A percentile compares a stretch with the other conserved stretches of the same genome.
phyloP scores from a whole-genome alignment of 2,113 vertebrate genomes.

The Zapornia atra region DNA sequence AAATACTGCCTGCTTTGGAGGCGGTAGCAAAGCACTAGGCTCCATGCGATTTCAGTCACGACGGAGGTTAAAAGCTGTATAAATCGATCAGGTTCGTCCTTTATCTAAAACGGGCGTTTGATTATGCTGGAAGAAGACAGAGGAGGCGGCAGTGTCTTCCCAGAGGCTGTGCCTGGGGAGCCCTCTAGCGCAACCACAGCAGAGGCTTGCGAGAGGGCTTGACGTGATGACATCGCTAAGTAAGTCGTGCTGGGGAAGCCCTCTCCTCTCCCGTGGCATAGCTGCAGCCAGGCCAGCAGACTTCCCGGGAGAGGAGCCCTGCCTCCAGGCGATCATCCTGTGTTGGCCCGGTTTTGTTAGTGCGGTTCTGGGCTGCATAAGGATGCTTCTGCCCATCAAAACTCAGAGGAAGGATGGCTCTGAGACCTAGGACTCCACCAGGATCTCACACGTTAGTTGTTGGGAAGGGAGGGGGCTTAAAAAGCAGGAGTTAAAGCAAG shows the following conservation, averaged over 20 bases:
- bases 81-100: not conserved
- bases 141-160: not conserved
- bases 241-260: not conserved
- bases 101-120: not conserved
- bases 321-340: not conserved
- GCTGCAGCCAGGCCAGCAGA: not conserved
- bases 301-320: not conserved
- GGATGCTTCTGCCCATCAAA: not conserved
- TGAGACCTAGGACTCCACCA: not conserved
- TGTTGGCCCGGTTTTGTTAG: not conserved
- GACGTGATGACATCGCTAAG: not conserved
- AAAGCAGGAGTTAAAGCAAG: not conserved
- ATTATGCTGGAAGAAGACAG: not conserved
- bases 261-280: not conserved
- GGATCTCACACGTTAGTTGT: not conserved
- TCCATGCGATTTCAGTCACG: accelerated
- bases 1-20: not conserved
- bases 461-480: not conserved
- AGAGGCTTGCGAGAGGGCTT: not conserved
- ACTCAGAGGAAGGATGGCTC: not conserved
- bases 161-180: not conserved
- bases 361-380: not conserved
- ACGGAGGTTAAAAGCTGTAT: not conserved
- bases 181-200: not conserved
- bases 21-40: not conserved